Percentiles rank a stretch among this genome's conserved stretches.
These are phyloP conservation scores for Caenorhabditis macrosperma DNA, from an alignment of 2,888 invertebrate genomes.

Conservation along the genomic window DNA sequence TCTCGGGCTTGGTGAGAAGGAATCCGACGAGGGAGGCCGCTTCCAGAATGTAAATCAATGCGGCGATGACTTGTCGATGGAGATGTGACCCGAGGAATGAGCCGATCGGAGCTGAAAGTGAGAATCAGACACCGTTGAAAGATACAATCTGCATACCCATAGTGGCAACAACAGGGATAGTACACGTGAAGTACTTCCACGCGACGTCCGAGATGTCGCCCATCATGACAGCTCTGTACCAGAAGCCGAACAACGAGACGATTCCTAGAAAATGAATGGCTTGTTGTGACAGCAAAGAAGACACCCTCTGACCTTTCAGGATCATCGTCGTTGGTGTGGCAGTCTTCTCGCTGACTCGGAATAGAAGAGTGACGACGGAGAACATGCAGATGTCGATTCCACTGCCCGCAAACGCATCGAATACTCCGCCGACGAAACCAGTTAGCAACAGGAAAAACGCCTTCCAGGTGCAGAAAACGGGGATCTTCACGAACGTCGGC, in stretches of 20 bases:
- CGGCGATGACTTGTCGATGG: constrained; percentile 72
- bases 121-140: too few species aligned
- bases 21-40: constrained; percentile 68
- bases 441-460: constrained; percentile 70
- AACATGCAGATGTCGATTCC: constrained; percentile 80
- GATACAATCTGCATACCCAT: too few species aligned
- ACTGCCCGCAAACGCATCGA: constrained; percentile 79
- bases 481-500: constrained; percentile 66
- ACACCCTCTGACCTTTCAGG: too few species aligned
- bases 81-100: constrained; percentile 75
- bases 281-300: too few species aligned
- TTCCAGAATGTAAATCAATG: constrained; percentile 70
- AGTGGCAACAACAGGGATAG: constrained; percentile 63
- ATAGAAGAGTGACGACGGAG: constrained; percentile 74
- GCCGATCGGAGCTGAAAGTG: too few species aligned
- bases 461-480: constrained; percentile 73
- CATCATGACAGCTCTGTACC: constrained; percentile 74
- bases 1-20: constrained; percentile 57
- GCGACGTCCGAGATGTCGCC: constrained; percentile 65
- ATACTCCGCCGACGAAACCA: constrained; percentile 78
- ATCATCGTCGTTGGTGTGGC: constrained; percentile 80
- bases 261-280: too few species aligned
- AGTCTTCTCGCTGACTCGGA: constrained; percentile 76
- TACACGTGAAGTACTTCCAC: constrained; percentile 60
- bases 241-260: constrained; percentile 71